Evolutionary conservation across 2,888 invertebrate genomes (phyloP), one percentile per base, ranked within the genome.

Genomic region (Agrilus mali): DNA sequence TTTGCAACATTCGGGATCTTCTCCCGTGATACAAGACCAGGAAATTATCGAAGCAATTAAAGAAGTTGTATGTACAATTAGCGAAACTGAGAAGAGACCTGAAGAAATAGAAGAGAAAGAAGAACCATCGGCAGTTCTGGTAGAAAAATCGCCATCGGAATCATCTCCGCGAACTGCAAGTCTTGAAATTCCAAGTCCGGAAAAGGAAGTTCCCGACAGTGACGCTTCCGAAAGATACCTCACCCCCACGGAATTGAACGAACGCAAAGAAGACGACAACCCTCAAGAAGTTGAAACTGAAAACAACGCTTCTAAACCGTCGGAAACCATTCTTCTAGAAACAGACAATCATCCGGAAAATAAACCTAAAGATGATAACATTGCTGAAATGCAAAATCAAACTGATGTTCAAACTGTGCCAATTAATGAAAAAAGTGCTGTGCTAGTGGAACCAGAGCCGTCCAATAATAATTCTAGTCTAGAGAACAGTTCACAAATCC

Each of bases 171-270:
- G 50, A 34, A 52, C 50, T 40, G 46, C 50, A n/a, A 43, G 40
- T 10, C 46, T 50, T 54, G 68, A 10, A 54, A 56, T 16, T 55
- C 57, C 69, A 15, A 65, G 63, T 50, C 65, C 65, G 4, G 72
- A 79, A 55, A 70, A 73, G 50, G 80, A 80, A 62, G 70, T 77
- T 33, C 72, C 75, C 47, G 72, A 80, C 40, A 81, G 80, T 50
- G 81, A 82, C 60, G 73, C 75, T 48, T 80, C 80, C 38, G 82
- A 82, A 56, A 69, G 78, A 45, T 81, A 81, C 57, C 64, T 80
- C 48, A 81, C 81, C 39, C 80, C 81, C 16, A 80, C 78, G 34
- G 81, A 80, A 60, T 69, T 74, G 33, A 71, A 72, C 17, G 66
- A 67, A 52, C 55, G 58, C 12, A 55, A 57, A n/a, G 60, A 60